Conservation (phyloP, 2,113 vertebrate species). For the Rostratula benghalensis region DNA sequence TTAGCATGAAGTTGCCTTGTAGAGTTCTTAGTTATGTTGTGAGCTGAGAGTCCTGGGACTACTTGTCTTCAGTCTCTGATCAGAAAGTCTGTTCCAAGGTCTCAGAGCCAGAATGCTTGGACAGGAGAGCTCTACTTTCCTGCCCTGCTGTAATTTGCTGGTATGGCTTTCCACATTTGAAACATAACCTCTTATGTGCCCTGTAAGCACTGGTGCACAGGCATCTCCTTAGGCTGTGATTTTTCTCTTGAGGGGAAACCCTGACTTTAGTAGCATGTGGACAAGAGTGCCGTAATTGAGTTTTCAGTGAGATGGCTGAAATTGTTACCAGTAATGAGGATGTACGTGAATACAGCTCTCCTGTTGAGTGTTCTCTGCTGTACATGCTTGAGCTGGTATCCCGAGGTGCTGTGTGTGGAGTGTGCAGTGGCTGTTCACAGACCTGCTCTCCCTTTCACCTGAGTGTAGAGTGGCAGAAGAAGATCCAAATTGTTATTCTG, state of each 20-base stretch:
- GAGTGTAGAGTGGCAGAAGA: background rate
- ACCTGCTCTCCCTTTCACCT: background rate
- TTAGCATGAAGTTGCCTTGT: background rate
- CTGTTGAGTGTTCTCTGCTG: background rate
- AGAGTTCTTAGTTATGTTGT: background rate
- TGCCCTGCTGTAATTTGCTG: background rate
- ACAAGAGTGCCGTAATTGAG: background rate
- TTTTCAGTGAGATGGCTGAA: background rate
- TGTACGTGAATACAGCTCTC: background rate
- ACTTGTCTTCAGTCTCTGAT: background rate
- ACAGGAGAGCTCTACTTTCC: background rate
- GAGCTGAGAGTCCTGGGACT: background rate
- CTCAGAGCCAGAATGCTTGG: background rate
- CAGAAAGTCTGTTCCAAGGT: background rate
- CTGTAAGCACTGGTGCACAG: background rate
- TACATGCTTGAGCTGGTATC: background rate
- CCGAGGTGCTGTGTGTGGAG: background rate
- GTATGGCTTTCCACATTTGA: background rate
- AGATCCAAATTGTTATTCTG: background rate
- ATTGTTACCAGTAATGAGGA: background rate
- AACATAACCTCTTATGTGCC: background rate
- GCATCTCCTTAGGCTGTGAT: background rate
- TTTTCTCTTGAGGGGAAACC: background rate
- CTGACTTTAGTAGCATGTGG: background rate
- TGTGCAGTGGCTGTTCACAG: background rate